phyloP scores from a whole-genome alignment of 2,797 vertebrate species.

The Rhynchonycteris naso region DNA sequence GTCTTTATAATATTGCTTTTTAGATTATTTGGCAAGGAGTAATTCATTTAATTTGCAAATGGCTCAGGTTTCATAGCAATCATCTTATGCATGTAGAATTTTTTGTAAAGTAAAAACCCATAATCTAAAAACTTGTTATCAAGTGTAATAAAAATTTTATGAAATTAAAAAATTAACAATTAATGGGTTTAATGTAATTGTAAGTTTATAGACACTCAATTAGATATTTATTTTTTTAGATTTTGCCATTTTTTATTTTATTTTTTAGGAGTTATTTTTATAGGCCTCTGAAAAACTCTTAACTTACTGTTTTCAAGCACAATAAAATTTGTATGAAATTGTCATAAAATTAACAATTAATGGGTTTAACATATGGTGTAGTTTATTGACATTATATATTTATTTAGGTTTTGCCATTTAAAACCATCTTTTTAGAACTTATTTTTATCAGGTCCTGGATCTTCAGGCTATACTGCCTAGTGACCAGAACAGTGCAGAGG shows the following conservation, averaged over 20 bases:
- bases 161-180: conserved; percentile 24
- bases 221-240: neutral
- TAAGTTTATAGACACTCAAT: neutral
- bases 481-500: neutral
- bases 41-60: conserved; percentile 3
- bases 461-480: neutral
- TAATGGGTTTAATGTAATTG: neutral
- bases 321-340: neutral
- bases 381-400: neutral
- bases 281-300: neutral
- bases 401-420: neutral
- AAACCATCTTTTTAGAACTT: neutral
- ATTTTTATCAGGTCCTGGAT: neutral
- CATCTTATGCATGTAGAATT: neutral
- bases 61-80: conserved; percentile 16
- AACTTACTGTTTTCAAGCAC: neutral
- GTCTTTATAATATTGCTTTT: neutral
- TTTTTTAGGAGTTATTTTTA: neutral
- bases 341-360: conserved; percentile 21
- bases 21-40: neutral
- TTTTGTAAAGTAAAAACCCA: neutral
- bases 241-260: conserved; percentile 2
- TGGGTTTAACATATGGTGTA: neutral
- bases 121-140: neutral
- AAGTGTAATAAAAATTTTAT: neutral